These are phyloP conservation scores for Rhineura floridana DNA, from an alignment of 2,113 vertebrate genomes.

Conservation along the genomic window DNA sequence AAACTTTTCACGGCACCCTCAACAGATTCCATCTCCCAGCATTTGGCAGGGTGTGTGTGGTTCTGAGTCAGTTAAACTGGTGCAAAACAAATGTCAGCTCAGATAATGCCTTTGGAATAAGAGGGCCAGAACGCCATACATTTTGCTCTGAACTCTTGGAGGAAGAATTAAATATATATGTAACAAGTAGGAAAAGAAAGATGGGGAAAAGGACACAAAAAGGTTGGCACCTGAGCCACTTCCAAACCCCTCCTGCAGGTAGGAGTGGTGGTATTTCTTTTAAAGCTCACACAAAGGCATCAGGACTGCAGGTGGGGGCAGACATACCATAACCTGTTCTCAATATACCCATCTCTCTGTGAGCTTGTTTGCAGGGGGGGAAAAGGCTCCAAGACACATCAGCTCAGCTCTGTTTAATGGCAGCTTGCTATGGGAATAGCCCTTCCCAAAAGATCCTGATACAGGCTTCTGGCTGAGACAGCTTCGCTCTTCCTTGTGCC, in stretches of 20 bases:
- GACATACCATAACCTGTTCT: not conserved
- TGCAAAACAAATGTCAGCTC: not conserved
- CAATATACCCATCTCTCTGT: not conserved
- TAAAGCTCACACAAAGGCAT: too few species aligned
- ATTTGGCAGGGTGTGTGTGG: not conserved
- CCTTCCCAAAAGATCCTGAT: fast-evolving
- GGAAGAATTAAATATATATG: not conserved
- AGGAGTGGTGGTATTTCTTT: too few species aligned
- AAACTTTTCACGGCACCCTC: not conserved
- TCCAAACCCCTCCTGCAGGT: not conserved
- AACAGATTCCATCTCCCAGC: not conserved
- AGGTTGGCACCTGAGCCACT: too few species aligned
- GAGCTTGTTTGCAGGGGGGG: not conserved
- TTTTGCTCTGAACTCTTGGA: not conserved
- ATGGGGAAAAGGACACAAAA: not conserved
- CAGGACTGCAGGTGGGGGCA: too few species aligned
- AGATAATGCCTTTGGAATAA: not conserved
- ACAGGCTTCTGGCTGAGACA: too few species aligned
- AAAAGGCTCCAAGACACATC: not conserved
- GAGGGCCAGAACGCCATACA: not conserved
- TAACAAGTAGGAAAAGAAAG: not conserved
- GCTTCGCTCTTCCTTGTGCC: fast-evolving
- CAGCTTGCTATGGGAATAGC: not conserved
- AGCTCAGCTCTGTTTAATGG: conserved; percentile 19
- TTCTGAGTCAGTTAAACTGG: not conserved